phyloP scores from a whole-genome alignment of 2,797 vertebrate species.

The Acanthornis magna region DNA sequence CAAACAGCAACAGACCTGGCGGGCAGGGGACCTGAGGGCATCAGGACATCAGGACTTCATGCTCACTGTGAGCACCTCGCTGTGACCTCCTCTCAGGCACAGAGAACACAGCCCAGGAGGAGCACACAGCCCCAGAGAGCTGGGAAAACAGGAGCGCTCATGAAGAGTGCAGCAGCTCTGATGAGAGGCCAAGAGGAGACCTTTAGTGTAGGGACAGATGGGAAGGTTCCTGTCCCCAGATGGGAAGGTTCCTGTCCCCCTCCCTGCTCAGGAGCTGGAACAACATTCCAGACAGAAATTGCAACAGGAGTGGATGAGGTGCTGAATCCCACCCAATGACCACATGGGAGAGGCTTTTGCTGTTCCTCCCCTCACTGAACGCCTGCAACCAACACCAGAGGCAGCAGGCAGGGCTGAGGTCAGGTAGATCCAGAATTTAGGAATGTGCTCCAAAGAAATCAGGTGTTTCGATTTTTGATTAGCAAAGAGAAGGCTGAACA shows the following conservation, averaged over 20 bases:
- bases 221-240: neutral
- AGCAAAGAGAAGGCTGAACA: neutral
- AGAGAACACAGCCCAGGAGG: neutral
- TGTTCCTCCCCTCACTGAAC: neutral
- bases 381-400: neutral
- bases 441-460: neutral
- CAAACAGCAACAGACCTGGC: neutral
- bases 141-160: neutral
- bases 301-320: neutral
- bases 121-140: neutral
- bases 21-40: neutral
- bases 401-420: neutral
- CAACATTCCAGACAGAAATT: neutral
- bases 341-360: neutral
- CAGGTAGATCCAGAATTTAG: neutral
- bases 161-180: neutral
- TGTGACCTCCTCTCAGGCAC: neutral
- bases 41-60: neutral
- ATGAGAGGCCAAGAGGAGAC: neutral
- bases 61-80: rapidly evolving
- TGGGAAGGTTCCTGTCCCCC: neutral
- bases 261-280: neutral
- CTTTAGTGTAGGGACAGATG: neutral
- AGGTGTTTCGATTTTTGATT: neutral
- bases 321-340: neutral